Evolutionary conservation across 2,797 vertebrate species (phyloP).

Genomic region (Crax fasciolata): DNA sequence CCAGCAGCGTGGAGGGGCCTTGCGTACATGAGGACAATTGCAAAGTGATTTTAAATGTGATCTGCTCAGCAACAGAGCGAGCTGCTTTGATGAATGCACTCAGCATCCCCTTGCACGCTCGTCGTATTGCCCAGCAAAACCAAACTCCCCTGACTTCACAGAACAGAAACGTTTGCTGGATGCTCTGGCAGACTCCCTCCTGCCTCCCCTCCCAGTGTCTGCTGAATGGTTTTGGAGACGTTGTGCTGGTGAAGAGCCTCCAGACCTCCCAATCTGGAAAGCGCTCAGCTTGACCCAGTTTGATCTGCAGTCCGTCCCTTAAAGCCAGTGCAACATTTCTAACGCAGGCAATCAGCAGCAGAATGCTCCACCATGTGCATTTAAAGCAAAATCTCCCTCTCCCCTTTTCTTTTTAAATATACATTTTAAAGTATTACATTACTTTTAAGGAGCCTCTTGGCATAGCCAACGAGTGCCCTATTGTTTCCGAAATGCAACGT

Average conservation of each 20-base stretch:
- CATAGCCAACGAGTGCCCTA: constrained; percentile 49
- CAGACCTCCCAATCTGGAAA: constrained; percentile 14
- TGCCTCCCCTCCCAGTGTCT: background rate
- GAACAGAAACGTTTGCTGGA: background rate
- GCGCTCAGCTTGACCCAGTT: background rate
- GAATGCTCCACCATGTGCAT: background rate
- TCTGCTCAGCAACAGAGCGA: background rate
- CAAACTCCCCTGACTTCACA: background rate
- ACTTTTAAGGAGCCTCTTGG: constrained; percentile 73
- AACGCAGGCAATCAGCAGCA: background rate
- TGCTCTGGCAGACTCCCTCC: background rate
- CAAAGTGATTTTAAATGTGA: background rate
- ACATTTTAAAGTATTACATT: constrained; percentile 69
- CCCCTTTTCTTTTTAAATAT: constrained; percentile 42
- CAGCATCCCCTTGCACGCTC: background rate
- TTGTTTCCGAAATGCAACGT: constrained; percentile 72
- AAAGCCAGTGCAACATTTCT: background rate
- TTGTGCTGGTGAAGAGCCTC: background rate
- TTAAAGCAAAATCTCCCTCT: background rate
- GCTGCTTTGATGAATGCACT: background rate
- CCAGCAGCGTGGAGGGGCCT: background rate
- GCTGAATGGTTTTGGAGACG: background rate
- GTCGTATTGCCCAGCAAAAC: background rate
- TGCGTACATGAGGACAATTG: background rate
- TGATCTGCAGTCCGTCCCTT: background rate